These are phyloP conservation scores for Chrysocyon brachyurus DNA, from an alignment of 2,797 vertebrate species.

Conservation along the genomic window DNA sequence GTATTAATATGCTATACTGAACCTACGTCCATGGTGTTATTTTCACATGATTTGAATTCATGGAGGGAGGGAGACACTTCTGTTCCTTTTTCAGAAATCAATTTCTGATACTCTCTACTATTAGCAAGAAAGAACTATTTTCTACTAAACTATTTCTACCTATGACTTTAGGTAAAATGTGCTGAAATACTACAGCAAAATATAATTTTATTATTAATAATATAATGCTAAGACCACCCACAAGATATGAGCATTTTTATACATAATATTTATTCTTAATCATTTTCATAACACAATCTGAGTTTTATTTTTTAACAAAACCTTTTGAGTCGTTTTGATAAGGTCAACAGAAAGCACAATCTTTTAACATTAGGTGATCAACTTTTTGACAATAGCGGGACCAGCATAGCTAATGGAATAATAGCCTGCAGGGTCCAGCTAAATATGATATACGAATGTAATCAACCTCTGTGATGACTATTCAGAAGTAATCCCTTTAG, in stretches of 20 bases:
- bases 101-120: conserved; percentile 40
- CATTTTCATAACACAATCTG: conserved; percentile 62
- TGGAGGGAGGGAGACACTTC: background rate
- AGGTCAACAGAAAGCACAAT: conserved; percentile 91
- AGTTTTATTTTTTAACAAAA: conserved; percentile 84
- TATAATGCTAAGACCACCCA: background rate
- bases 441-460: conserved; percentile 95
- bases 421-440: conserved; percentile 94
- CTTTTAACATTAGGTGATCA: conserved; percentile 92
- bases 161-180: conserved; percentile 60
- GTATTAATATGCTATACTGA: background rate
- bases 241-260: conserved; percentile 22
- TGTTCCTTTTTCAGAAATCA: conserved; percentile 24
- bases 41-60: conserved; percentile 26
- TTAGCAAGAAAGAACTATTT: background rate
- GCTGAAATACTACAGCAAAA: conserved; percentile 63
- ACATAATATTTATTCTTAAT: conserved; percentile 50
- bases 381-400: conserved; percentile 91
- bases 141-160: conserved; percentile 6
- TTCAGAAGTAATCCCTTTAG: conserved; percentile 93
- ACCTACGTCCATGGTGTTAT: background rate
- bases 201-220: conserved; percentile 2
- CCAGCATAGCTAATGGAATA: conserved; percentile 93
- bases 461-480: conserved; percentile 96
- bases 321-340: conserved; percentile 91